Conservation (phyloP, 2,113 vertebrate species). For the Smithornis capensis region DNA sequence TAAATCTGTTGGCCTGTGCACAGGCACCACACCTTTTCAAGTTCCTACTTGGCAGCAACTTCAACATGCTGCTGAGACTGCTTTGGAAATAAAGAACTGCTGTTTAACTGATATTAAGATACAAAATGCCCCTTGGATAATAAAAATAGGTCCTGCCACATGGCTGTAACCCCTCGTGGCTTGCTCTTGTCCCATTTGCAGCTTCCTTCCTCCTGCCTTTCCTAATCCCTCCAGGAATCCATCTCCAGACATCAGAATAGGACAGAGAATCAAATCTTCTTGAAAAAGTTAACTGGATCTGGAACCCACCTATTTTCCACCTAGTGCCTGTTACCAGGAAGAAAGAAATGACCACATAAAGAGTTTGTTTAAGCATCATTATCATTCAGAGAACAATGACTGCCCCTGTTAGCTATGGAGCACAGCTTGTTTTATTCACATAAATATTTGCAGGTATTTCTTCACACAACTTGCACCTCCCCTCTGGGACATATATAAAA, state of each 20-base stretch:
- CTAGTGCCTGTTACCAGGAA: not conserved
- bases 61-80: not conserved
- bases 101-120: not conserved
- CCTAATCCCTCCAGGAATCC: not conserved
- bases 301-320: not conserved
- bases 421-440: not conserved
- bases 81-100: not conserved
- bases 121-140: not conserved
- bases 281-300: not conserved
- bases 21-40: not conserved
- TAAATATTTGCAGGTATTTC: not conserved
- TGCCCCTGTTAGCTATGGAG: not conserved
- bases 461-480: not conserved
- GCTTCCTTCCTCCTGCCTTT: not conserved
- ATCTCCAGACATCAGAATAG: not conserved
- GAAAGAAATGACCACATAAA: not conserved
- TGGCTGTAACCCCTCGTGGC: not conserved
- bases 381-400: not conserved
- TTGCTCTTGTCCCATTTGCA: conserved; percentile 47
- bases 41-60: not conserved
- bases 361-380: not conserved
- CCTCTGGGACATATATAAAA: not conserved
- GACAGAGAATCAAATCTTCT: not conserved
- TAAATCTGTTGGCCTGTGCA: not conserved
- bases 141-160: not conserved